Percentiles rank a stretch among this genome's conserved stretches.
These are phyloP conservation scores for Holothuria leucospilota DNA, from an alignment of 53 echinoderm and acorn worm species.

Conservation along the genomic window DNA sequence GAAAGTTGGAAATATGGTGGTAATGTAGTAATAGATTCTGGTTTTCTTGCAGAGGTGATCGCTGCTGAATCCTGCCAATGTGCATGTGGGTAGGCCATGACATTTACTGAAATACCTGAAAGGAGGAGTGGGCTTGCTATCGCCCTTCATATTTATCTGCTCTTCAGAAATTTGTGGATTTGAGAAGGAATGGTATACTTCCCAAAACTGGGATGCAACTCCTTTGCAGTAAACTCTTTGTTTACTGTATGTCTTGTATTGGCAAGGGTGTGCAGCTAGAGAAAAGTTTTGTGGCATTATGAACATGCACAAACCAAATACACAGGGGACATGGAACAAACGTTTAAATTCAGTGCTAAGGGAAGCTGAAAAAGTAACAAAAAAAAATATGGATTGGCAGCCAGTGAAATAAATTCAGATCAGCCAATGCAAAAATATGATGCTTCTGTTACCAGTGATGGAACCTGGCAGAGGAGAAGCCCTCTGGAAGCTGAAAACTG, in stretches of 20 bases:
- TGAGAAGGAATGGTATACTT: background rate
- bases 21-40: background rate
- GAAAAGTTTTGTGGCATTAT: conserved; percentile 14
- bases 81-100: background rate
- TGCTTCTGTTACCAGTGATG: background rate
- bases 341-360: background rate
- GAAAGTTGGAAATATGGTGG: background rate
- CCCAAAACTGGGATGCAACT: background rate
- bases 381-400: background rate
- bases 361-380: background rate
- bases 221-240: conserved; percentile 10
- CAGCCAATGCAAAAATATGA: background rate
- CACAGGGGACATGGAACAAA: conserved; percentile 7
- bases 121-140: background rate
- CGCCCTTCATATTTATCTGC: background rate
- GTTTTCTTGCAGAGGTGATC: background rate
- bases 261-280: conserved; percentile 19
- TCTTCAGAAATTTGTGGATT: background rate
- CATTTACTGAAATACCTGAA: background rate
- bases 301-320: conserved; percentile 19
- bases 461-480: background rate
- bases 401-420: background rate
- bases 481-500: background rate
- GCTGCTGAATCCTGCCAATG: background rate
- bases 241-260: conserved; percentile 16